These are phyloP conservation scores for Channa maculata DNA, from an alignment of 2,113 vertebrate species.

Conservation along the genomic window DNA sequence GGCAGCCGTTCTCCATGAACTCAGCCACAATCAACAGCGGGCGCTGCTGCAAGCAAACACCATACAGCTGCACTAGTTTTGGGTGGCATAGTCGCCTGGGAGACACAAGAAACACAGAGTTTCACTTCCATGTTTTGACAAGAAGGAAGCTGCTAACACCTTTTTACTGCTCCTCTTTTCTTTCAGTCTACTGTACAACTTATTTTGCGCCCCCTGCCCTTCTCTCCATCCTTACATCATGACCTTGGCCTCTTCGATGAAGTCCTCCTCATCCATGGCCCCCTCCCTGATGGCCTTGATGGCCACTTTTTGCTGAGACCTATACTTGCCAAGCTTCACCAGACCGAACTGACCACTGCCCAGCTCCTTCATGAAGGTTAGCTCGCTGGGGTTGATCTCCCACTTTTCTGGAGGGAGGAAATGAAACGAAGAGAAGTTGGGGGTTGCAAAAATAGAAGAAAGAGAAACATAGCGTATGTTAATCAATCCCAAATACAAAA, in stretches of 20 bases:
- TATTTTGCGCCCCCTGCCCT: neutral
- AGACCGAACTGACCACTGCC: conserved; percentile 92
- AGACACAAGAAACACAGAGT: neutral
- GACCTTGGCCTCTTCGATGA: conserved; percentile 87
- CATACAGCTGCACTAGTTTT: conserved; percentile 90
- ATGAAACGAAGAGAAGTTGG: neutral
- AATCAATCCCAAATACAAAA: too few species aligned
- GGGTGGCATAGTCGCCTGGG: conserved; percentile 88
- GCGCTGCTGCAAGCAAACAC: conserved; percentile 84
- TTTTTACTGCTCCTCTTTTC: too few species aligned
- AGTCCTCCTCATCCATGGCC: conserved; percentile 91
- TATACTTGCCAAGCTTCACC: conserved; percentile 94
- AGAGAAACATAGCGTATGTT: too few species aligned
- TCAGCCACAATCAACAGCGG: conserved; percentile 89
- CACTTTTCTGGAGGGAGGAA: conserved; percentile 55
- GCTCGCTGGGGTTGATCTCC: conserved; percentile 90
- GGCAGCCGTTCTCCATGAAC: conserved; percentile 90
- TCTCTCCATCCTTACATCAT: conserved; percentile 81
- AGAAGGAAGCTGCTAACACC: too few species aligned
- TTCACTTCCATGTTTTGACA: neutral
- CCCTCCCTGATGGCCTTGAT: conserved; percentile 95
- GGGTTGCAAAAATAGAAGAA: too few species aligned
- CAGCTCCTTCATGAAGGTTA: conserved; percentile 95
- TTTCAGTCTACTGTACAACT: too few species aligned
- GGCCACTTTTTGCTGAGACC: conserved; percentile 91